Base-by-base conservation (phyloP, 2,113 vertebrate species). In the Lucifuga dentata region DNA sequence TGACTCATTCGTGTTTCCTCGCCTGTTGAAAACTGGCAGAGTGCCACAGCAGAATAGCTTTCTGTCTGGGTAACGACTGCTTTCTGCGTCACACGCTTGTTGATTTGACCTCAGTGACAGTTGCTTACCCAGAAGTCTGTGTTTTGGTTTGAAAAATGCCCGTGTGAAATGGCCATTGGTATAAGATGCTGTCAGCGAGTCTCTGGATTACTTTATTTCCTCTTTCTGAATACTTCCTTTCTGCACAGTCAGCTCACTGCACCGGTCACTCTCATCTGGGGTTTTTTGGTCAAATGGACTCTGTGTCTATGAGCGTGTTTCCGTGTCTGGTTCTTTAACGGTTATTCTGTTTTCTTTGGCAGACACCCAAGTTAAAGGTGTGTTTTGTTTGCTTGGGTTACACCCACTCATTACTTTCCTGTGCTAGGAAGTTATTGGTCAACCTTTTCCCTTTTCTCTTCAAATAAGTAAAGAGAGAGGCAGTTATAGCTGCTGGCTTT, bases 301-400 rank as follows among this genome's bases (percentile, higher is more conserved):
- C 65, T 73, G 46, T 65, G 44, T 56, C 24, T 64, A 5, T 8
- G 3, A 44, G 62, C 17, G 35, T 68, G 83, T 84, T 86, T 88
- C 76, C 13, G 21, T 77, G 49, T 58, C 65, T 76, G 71, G 12
- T 49, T 19, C 56, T 68, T 65, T 69, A 85, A 86, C 38, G 20
- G 76, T 78, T 68, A 39, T 32, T 70, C 51, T 73, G 60, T 78
- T 89, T 76, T 68, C 32, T 32, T 77, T 90, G 91, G 85, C 82
- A 68, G 26, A 5, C 20, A 12, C 26, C 80, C 81, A 83, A 17
- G 26, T 73, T 32, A 44, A 79, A 90, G 90, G 90, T 90, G 86
- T 85, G 84, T 85, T 88, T 81, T 87, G 71, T 84, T 77, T 76
- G 73, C 75, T 44, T 15, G 15, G 26, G 68, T 74, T 41, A 44